These are phyloP conservation scores for Procavia capensis DNA, from an alignment of 2,113 vertebrate genomes.

Conservation along the genomic window DNA sequence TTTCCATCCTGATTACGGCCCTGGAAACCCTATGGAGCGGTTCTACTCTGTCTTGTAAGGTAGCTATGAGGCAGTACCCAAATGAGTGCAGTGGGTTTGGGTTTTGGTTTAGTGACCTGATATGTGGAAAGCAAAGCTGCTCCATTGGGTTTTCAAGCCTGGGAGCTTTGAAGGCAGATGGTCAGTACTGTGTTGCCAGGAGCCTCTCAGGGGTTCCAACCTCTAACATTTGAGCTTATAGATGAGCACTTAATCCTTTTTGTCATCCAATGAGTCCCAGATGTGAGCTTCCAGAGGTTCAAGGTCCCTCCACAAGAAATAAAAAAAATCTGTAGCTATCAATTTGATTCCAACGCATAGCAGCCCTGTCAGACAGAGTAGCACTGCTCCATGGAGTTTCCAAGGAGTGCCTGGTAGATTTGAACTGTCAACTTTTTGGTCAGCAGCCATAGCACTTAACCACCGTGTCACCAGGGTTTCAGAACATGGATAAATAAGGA, in stretches of 20 bases:
- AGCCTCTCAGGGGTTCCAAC: background rate
- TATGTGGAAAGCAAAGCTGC: background rate
- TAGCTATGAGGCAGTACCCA: background rate
- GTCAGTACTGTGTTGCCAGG: too few relatives aligned
- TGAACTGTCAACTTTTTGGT: too few relatives aligned
- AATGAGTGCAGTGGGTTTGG: background rate
- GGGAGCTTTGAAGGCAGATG: background rate
- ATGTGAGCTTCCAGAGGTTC: fast-evolving
- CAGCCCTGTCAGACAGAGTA: too few relatives aligned
- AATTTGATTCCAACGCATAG: too few relatives aligned
- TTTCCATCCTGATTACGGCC: background rate
- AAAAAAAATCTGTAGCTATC: too few relatives aligned
- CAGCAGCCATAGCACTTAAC: too few relatives aligned
- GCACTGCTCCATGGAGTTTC: too few relatives aligned
- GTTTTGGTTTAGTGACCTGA: background rate
- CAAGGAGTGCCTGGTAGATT: too few relatives aligned
- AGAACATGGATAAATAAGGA: fast-evolving
- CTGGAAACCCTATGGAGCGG: background rate
- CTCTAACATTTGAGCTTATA: background rate
- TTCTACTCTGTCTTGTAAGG: background rate
- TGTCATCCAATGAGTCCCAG: background rate
- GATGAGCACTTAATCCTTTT: background rate
- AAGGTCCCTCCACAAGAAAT: background rate
- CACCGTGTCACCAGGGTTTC: too few relatives aligned
- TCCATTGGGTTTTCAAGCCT: background rate